Conservation (phyloP, 2,797 vertebrate genomes). For the Emydoidea blandingii region DNA sequence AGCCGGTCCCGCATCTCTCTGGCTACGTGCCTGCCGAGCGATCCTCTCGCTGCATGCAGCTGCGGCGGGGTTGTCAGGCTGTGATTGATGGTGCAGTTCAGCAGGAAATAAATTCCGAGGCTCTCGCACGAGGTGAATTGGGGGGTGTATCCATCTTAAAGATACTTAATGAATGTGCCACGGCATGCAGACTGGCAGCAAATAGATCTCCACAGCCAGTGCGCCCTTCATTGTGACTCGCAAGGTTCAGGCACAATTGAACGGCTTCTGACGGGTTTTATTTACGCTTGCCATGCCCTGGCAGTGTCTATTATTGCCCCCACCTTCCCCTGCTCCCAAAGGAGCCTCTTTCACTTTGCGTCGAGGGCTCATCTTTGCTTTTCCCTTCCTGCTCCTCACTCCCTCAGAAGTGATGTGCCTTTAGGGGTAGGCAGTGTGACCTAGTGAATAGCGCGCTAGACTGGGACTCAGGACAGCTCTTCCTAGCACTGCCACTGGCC, state of each 20-base stretch:
- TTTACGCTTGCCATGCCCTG: conserved; percentile 10
- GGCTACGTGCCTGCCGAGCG: rapidly evolving
- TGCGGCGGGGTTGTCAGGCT: not conserved
- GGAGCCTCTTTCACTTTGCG: not conserved
- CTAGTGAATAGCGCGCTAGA: not conserved
- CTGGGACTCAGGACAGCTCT: not conserved
- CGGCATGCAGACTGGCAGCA: conserved; percentile 33
- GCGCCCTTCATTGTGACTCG: conserved; percentile 34
- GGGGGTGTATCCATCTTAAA: conserved; percentile 76
- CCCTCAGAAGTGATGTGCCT: rapidly evolving
- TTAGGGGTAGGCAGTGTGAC: not conserved
- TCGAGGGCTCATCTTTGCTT: rapidly evolving
- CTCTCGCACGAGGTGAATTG: conserved; percentile 64
- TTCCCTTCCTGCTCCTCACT: not conserved
- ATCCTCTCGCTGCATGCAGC: not conserved
- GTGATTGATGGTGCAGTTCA: conserved; percentile 68
- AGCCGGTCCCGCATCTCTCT: rapidly evolving
- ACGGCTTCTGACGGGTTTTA: conserved; percentile 60
- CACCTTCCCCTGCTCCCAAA: not conserved
- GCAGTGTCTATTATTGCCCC: not conserved
- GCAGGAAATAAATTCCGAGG: conserved; percentile 77
- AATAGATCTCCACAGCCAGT: conserved; percentile 62
- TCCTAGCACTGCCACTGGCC: not conserved
- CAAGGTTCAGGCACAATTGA: conserved; percentile 42
- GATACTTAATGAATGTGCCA: conserved; percentile 76